Conservation (phyloP, 2,888 invertebrate genomes). For the Vannuccia rotundouncinata region DNA sequence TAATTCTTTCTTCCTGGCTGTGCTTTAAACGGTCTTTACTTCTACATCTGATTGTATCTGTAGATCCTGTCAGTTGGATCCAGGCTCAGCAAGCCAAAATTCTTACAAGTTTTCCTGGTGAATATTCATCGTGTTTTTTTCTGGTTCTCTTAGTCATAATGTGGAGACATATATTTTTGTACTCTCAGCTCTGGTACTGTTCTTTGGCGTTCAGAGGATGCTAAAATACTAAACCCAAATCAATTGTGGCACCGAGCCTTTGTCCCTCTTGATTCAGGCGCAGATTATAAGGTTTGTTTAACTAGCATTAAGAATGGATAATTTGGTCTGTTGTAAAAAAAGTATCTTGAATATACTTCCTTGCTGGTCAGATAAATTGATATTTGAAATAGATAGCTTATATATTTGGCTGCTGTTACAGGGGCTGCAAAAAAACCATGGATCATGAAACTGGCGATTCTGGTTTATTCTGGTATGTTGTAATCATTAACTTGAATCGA, state of each 20-base stretch:
- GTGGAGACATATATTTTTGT: neutral
- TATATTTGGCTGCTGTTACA: neutral
- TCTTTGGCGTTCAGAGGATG: neutral
- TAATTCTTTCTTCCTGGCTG: too few relatives aligned
- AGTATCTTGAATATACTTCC: neutral
- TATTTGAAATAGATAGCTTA: neutral
- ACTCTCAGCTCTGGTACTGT: neutral
- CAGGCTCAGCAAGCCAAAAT: neutral
- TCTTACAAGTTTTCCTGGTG: neutral
- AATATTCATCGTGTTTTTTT: neutral
- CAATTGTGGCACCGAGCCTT: neutral
- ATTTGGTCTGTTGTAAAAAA: too few relatives aligned
- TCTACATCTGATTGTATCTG: neutral
- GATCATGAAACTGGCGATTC: slow-evolving; percentile 27
- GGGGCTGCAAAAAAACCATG: neutral
- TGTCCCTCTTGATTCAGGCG: neutral
- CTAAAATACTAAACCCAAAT: neutral
- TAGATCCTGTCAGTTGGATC: neutral
- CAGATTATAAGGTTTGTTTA: neutral
- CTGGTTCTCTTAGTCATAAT: neutral
- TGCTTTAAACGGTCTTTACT: neutral
- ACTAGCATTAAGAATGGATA: too few relatives aligned
- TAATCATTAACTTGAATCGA: too few relatives aligned
- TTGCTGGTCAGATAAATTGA: neutral
- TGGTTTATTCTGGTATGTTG: slow-evolving; percentile 24